Percentiles rank a stretch among this genome's conserved stretches.
These are phyloP conservation scores for Phymastichus coffea DNA, from an alignment of 1,140 invertebrate species.

Conservation along the genomic window DNA sequence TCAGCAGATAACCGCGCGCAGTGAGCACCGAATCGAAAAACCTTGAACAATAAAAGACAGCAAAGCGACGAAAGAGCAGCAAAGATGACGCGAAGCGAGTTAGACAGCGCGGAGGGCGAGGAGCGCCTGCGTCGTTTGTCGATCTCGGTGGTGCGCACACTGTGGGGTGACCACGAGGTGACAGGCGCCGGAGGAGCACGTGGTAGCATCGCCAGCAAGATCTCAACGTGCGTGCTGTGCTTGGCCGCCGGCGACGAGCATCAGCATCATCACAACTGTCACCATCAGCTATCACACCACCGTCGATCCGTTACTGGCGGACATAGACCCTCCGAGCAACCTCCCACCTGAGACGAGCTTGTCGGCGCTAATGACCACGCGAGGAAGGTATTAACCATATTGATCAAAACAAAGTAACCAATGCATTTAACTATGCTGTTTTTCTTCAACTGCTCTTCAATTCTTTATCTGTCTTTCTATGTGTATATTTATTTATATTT, in stretches of 20 bases:
- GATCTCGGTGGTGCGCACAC: constrained; percentile 21
- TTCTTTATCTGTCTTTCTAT: too few species aligned
- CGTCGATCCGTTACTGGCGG: constrained; percentile 3
- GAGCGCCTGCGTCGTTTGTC: constrained; percentile 15
- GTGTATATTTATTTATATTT: too few species aligned
- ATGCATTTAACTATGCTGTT: too few species aligned
- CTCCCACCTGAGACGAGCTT: constrained; percentile 19
- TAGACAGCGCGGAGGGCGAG: constrained; percentile 17
- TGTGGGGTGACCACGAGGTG: constrained; percentile 25
- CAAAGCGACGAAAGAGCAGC: not conserved
- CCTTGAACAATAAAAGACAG: not conserved
- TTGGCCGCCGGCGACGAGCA: constrained; percentile 9
- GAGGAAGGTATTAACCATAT: constrained; percentile 13
- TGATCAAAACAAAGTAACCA: too few species aligned
- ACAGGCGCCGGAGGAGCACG: too few species aligned
- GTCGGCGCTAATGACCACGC: constrained; percentile 8
- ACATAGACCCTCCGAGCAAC: constrained; percentile 8
- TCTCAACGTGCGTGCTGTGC: constrained; percentile 15
- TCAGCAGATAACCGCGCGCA: too few species aligned
- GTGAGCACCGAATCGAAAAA: too few species aligned
- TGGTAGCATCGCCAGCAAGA: constrained; percentile 9
- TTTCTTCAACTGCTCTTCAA: too few species aligned
- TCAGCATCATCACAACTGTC: not conserved
- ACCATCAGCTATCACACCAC: too few species aligned
- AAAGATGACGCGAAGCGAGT: constrained; percentile 20